Base-by-base conservation (phyloP, 92 coral and sea anemone genomes). In the Epizoanthus stellaris region DNA sequence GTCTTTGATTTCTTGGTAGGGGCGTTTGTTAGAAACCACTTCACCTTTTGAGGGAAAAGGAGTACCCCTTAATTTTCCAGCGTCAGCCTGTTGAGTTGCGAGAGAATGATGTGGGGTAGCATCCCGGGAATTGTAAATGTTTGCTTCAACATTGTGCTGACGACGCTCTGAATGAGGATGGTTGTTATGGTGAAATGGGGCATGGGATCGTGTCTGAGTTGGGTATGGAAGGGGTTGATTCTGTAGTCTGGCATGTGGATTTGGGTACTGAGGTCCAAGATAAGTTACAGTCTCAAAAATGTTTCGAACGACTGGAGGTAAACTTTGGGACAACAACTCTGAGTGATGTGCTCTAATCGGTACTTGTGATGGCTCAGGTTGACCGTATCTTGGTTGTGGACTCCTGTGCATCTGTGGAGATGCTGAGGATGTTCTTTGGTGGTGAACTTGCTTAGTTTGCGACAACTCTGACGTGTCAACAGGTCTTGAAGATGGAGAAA, bases 211-310 rank as follows among this genome's bases (percentile, higher is more conserved):
- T 9, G 13, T 52, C 56, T 52, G 56, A 52, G 56, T 58, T n/a
- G 56, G 25, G 5, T 52, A 10, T 63, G 59, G 53, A 42, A 21
- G 39, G 39, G 57, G 34, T 5, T 79, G 83, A 19, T 79, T 58
- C 34, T 40, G 83, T 64, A 59, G 30, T 14, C 30, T n/a, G 25
- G 34, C 61, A 79, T 43, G 60, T 23, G 82, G 23, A 11, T 19
- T 71, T 4, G 61, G 42, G 72, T 79, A 45, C 16, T 79, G 53
- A 2, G 77, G 93, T 60, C 63, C 85, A 36, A 91, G 70, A 60
- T 90, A 90, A 9, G 85, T 83, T 20, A 82, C 93, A 19, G 98
- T 92, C 61, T 88, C 95, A 86, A 94, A 88, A 47, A 92, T 94
- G 67, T 91, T 92, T 62, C 98, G 90, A 8, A 92, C 92, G 65